Conservation (phyloP, 2,113 vertebrate genomes). For the Empidonax traillii region DNA sequence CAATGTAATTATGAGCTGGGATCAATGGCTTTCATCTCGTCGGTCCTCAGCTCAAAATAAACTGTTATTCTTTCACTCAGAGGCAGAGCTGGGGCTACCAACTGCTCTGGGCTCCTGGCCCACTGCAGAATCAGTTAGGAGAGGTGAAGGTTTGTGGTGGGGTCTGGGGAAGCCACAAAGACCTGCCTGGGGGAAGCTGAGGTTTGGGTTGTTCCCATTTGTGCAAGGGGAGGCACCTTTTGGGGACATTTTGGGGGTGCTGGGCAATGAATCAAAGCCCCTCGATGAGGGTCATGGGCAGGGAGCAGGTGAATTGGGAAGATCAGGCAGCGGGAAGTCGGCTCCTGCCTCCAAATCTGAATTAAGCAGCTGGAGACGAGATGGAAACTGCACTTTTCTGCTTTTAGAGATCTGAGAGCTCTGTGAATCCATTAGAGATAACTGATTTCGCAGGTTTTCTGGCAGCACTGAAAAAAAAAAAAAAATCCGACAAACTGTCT, state of each 20-base stretch:
- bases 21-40: background rate
- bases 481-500: background rate
- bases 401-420: background rate
- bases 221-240: background rate
- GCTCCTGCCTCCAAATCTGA: background rate
- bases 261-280: background rate
- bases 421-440: background rate
- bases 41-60: background rate
- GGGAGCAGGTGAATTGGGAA: background rate
- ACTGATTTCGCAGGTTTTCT: background rate
- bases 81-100: background rate
- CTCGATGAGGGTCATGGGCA: fast-evolving
- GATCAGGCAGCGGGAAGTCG: background rate
- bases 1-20: constrained; percentile 11
- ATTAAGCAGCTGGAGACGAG: background rate
- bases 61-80: background rate
- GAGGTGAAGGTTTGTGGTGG: background rate
- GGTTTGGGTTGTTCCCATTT: background rate
- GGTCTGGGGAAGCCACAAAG: background rate
- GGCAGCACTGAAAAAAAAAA: background rate
- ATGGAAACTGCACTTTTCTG: background rate
- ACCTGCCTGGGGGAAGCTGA: background rate
- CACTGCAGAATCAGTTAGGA: background rate
- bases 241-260: background rate
- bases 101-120: background rate